Percentiles rank a stretch among this genome's conserved stretches.
phyloP scores from a whole-genome alignment of 1,140 invertebrate genomes.

The Psix sp. region DNA sequence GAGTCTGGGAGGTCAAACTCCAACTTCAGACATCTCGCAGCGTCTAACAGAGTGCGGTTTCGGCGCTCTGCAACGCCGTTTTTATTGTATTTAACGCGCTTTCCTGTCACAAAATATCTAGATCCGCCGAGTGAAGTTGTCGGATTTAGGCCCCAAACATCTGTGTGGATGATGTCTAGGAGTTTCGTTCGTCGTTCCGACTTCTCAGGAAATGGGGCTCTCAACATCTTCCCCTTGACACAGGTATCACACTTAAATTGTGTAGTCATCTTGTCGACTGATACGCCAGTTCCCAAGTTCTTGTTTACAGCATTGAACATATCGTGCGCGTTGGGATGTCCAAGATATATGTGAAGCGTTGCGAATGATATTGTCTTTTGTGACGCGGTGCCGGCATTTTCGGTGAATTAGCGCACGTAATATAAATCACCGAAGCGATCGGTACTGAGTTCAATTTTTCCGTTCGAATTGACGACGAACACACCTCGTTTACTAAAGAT shows the following conservation, averaged over 20 bases:
- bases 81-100: slow-evolving; percentile 49
- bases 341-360: slow-evolving; percentile 2
- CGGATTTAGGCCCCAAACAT: slow-evolving; percentile 16
- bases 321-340: slow-evolving; percentile 1
- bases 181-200: neutral
- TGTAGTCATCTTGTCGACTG: neutral
- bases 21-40: slow-evolving; percentile 51
- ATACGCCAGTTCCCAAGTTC: neutral
- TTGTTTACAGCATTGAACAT: neutral
- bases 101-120: slow-evolving; percentile 11
- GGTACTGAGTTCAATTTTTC: neutral
- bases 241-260: slow-evolving; percentile 20
- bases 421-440: slow-evolving; percentile 1
- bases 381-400: neutral
- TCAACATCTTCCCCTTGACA: slow-evolving; percentile 13
- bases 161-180: slow-evolving; percentile 21
- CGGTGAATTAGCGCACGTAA: neutral
- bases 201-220: slow-evolving; percentile 11
- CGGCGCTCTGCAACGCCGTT: slow-evolving; percentile 41
- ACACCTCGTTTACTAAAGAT: slow-evolving; percentile 5
- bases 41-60: slow-evolving; percentile 58
- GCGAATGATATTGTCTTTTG: neutral
- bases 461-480: neutral
- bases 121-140: slow-evolving; percentile 18
- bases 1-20: slow-evolving; percentile 4